These are phyloP conservation scores for Myzus persicae DNA, from an alignment of 1,140 invertebrate genomes.

Conservation along the genomic window DNA sequence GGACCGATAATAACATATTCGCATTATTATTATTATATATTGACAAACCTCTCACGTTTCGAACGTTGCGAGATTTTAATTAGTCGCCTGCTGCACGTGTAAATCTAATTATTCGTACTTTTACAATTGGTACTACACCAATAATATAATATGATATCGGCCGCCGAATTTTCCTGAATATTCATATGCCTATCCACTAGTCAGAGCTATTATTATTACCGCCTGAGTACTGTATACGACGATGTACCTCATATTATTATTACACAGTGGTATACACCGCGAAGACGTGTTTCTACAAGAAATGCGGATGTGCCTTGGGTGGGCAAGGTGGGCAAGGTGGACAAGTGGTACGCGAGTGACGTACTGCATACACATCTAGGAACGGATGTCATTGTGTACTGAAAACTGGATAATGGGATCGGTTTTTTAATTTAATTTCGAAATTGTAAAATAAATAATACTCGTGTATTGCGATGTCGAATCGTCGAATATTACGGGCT, in stretches of 20 bases:
- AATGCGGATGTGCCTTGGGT: background rate
- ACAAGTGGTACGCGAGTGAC: background rate
- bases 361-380: background rate
- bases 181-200: background rate
- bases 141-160: background rate
- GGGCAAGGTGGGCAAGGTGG: too few species aligned
- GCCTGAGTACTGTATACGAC: background rate
- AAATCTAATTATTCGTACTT: background rate
- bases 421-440: background rate
- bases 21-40: background rate
- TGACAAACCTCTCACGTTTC: background rate
- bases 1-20: background rate
- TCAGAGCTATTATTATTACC: background rate
- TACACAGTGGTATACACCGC: background rate
- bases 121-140: background rate
- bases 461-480: background rate
- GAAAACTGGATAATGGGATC: background rate
- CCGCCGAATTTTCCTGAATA: background rate
- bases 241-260: background rate
- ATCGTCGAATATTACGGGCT: background rate
- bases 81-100: background rate
- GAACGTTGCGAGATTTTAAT: background rate
- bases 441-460: conserved; percentile 28
- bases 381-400: background rate
- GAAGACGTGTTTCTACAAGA: background rate